phyloP scores from a whole-genome alignment of 2,888 invertebrate genomes.

The Syrista parreyssii region DNA sequence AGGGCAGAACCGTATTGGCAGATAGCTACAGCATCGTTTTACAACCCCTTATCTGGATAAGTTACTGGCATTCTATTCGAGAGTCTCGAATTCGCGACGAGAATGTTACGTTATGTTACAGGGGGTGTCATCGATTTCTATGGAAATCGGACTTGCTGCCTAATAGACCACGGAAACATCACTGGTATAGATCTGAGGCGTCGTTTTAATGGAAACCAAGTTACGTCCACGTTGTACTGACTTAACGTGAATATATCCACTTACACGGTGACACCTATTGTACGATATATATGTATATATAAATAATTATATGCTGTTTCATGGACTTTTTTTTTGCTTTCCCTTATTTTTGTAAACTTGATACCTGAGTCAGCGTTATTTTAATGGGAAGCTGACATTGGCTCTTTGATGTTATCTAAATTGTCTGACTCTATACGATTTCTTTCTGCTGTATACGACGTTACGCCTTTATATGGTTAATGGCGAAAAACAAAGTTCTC shows the following conservation, averaged over 20 bases:
- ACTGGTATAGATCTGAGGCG: not conserved
- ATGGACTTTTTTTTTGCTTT: not conserved
- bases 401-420: constrained; percentile 6
- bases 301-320: too few relatives aligned
- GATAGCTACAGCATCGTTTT: constrained; percentile 60
- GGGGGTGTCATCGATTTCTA: constrained; percentile 56
- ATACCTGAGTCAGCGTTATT: not conserved
- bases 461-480: not conserved
- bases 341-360: not conserved
- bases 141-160: constrained; percentile 37
- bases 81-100: constrained; percentile 27
- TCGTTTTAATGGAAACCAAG: not conserved
- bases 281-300: too few relatives aligned
- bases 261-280: too few relatives aligned
- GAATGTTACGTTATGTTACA: constrained; percentile 32
- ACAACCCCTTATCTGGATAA: constrained; percentile 63
- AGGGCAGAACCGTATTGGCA: constrained; percentile 55
- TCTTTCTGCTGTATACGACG: not conserved
- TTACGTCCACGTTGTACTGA: not conserved
- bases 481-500: not conserved
- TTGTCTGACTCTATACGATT: not conserved
- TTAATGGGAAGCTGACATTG: not conserved
- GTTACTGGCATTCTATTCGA: constrained; percentile 54
- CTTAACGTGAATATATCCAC: not conserved
- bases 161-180: not conserved